These are phyloP conservation scores for Macropus fuliginosus DNA, from an alignment of 2,797 vertebrate species.

Conservation along the genomic window DNA sequence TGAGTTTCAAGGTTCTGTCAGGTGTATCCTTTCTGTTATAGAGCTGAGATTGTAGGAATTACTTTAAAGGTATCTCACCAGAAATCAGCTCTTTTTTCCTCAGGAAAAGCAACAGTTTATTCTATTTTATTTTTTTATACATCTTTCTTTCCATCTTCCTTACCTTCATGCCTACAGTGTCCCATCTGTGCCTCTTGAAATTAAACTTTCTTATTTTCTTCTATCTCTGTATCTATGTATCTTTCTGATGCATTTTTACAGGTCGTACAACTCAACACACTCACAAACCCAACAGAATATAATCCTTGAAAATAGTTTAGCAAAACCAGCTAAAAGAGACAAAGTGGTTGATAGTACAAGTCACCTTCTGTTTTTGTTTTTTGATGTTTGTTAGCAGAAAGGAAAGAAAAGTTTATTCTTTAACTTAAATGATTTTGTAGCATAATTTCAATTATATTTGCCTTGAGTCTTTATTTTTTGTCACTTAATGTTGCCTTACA, in stretches of 20 bases:
- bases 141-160: neutral
- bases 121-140: neutral
- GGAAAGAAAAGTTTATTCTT: neutral
- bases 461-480: neutral
- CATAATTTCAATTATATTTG: neutral
- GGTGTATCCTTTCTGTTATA: constrained; percentile 52
- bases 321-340: neutral
- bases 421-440: neutral
- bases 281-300: neutral
- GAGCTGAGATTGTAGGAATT: constrained; percentile 67
- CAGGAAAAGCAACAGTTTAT: constrained; percentile 53
- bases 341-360: neutral
- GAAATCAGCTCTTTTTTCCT: constrained; percentile 59
- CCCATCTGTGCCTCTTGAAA: neutral
- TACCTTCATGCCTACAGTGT: neutral
- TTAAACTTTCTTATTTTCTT: neutral
- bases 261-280: neutral
- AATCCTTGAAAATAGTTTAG: neutral
- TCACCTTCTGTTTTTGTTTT: too few relatives aligned
- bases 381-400: neutral
- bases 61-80: constrained; percentile 9
- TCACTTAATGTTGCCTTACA: neutral
- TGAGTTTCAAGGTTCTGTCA: constrained; percentile 53
- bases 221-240: neutral
- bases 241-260: neutral